Base-by-base conservation (phyloP, 2,797 vertebrate species). In the Ispidina lecontei region DNA sequence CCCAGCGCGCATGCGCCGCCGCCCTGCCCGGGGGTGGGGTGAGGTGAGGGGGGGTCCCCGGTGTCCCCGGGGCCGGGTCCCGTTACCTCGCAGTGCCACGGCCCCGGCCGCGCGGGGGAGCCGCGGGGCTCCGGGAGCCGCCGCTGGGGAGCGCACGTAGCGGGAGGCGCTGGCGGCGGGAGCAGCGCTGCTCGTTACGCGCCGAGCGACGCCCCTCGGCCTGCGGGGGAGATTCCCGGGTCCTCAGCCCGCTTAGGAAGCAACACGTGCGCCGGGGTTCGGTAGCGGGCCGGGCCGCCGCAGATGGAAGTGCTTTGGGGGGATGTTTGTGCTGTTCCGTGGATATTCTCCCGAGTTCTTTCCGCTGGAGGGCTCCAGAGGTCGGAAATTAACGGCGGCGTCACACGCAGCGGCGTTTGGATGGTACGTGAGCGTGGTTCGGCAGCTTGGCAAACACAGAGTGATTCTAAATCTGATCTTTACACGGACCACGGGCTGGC, bases 351-450 rank as follows among this genome's bases (percentile, higher is more conserved):
- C 0, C 29, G 80, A 51, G 37, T 19, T 51, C 10, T 3, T 79
- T 73, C 90, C 81, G 3, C 84, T 93, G 93, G 82, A 94, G 94
- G 86, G 90, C 86, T 94, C 74, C 74, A 65, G 64, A 88, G 91
- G 72, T 84, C 52, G 23, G 5, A 41, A n/a, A 35, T 70, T n/a
- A 59, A 12, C 35, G 7, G 1, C 26, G 5, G 23, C 19, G 2
- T 73, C 28, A 12, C 43, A 8, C 1, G 12, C 46, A 29, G 71
- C 35, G 14, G 6, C 31, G 0, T 56, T 49, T 18, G 51, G 25
- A 6, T n/a, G 52, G 5, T 29, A n/a, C 25, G 22, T 29, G 29
- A 7, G 4, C 25, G 35, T 25, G n/a, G 13, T 9, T 79, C 11
- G 1, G 64, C 10, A 11, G 25, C 56, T 59, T 10, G n/a, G 25